A percentile compares a stretch with the other conserved stretches of the same genome.
phyloP scores from a whole-genome alignment of 2,113 vertebrate genomes.

The Calidris pugnax region DNA sequence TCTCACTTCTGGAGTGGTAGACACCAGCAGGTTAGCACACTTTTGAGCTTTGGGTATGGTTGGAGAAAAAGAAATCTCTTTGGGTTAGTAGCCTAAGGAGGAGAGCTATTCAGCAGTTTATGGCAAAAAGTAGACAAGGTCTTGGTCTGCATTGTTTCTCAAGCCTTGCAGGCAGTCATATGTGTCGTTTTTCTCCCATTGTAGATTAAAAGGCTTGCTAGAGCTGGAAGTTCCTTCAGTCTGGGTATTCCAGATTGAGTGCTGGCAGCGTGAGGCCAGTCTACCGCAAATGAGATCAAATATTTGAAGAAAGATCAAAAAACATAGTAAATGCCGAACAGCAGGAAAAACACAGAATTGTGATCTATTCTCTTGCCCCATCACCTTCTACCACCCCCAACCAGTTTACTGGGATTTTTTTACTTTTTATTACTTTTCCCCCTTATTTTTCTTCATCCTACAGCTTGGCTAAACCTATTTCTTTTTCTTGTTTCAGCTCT shows the following conservation, averaged over 20 bases:
- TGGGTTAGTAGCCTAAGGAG: background rate
- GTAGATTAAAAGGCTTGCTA: background rate
- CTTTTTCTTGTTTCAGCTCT: background rate
- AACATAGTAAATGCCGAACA: background rate
- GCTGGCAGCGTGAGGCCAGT: background rate
- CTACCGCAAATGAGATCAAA: background rate
- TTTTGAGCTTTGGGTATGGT: too few species aligned
- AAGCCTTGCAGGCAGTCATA: background rate
- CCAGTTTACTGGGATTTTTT: background rate
- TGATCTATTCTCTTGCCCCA: background rate
- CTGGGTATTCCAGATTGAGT: background rate
- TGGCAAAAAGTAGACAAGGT: accelerated
- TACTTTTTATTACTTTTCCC: background rate
- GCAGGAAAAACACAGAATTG: background rate
- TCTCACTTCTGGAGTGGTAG: background rate
- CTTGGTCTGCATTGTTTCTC: background rate
- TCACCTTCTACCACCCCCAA: accelerated
- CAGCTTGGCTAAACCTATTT: background rate
- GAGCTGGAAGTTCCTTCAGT: background rate
- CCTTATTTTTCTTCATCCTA: background rate
- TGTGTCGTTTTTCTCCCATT: background rate
- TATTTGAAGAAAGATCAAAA: background rate
- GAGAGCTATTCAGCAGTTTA: too few species aligned
- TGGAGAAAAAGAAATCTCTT: background rate
- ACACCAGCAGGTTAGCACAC: background rate